phyloP scores from a whole-genome alignment of 2,113 vertebrate genomes.

The Tricholaema leucomelas region DNA sequence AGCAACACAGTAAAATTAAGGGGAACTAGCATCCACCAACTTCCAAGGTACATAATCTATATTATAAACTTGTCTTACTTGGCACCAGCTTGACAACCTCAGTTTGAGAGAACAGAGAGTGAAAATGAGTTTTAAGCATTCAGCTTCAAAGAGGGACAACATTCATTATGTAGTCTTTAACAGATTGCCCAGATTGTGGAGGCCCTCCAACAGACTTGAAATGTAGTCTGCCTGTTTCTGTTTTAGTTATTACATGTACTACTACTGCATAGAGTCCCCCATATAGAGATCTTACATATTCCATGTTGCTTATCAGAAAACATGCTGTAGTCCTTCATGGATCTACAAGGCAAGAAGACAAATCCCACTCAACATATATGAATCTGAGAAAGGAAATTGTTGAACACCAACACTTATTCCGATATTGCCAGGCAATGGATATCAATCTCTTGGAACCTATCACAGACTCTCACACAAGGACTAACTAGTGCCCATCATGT shows the following conservation, averaged over 20 bases:
- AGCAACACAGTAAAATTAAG: conserved; percentile 68
- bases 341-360: neutral
- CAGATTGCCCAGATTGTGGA: conserved; percentile 55
- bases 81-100: conserved; percentile 62
- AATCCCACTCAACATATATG: neutral
- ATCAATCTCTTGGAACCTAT: neutral
- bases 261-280: neutral
- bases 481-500: neutral
- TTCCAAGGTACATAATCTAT: conserved; percentile 57
- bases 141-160: conserved; percentile 28
- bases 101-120: conserved; percentile 35
- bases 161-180: conserved; percentile 42
- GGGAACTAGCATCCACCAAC: conserved; percentile 63
- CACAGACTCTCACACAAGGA: neutral
- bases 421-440: neutral
- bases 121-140: conserved; percentile 62
- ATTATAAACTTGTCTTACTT: conserved; percentile 63
- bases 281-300: neutral
- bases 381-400: neutral
- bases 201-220: conserved; percentile 14
- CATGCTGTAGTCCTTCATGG: accelerated
- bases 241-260: neutral
- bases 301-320: neutral
- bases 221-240: neutral
- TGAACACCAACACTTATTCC: neutral